A percentile compares a stretch with the other conserved stretches of the same genome.
Conservation (phyloP, 2,888 invertebrate species). For the Eupithecia vulgata region DNA sequence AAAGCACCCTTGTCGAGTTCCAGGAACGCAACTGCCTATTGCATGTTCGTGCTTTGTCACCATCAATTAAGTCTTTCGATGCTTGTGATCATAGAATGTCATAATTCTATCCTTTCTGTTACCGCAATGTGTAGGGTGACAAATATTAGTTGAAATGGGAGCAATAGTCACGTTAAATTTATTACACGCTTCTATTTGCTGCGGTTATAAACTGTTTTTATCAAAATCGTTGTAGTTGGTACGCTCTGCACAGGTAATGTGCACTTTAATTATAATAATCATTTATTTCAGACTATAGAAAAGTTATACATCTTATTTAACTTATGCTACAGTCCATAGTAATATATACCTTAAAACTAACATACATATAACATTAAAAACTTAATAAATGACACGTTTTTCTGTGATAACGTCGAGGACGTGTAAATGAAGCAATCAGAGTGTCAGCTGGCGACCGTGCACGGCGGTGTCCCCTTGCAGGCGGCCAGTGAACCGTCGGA, state of each 20-base stretch:
- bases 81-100: background rate
- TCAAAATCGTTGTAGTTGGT: background rate
- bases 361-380: too few relatives aligned
- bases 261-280: background rate
- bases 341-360: too few relatives aligned
- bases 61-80: background rate
- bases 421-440: too few relatives aligned
- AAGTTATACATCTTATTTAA: too few relatives aligned
- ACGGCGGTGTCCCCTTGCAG: too few relatives aligned
- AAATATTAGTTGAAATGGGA: background rate
- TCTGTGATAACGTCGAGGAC: too few relatives aligned
- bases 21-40: background rate
- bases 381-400: too few relatives aligned
- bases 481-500: too few relatives aligned
- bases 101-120: background rate
- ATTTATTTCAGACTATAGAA: too few relatives aligned
- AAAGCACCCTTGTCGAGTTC: background rate
- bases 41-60: conserved; percentile 1
- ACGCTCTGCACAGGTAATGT: background rate
- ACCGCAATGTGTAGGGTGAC: background rate
- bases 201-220: background rate
- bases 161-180: background rate
- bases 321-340: too few relatives aligned
- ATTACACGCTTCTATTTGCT: background rate
- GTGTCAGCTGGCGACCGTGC: too few relatives aligned